phyloP scores from a whole-genome alignment of 2,797 vertebrate species.

The Eidolon dupreanum region DNA sequence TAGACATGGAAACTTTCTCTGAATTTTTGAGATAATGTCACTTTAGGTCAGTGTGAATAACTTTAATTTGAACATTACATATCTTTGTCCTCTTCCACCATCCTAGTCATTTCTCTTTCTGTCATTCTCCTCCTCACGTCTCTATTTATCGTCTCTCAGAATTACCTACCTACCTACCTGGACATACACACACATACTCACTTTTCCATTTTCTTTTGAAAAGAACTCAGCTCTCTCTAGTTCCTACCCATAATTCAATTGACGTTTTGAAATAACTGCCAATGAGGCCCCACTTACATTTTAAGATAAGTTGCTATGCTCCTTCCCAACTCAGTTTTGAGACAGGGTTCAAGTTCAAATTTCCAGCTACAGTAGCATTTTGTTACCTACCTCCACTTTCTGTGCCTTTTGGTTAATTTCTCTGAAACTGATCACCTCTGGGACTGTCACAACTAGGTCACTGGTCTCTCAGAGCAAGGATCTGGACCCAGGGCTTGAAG shows the following conservation, averaged over 20 bases:
- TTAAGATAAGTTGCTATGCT: neutral
- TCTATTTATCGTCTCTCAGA: neutral
- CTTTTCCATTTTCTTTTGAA: neutral
- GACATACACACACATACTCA: neutral
- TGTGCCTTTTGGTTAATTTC: neutral
- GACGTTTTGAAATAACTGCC: neutral
- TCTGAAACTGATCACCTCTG: neutral
- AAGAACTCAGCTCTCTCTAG: neutral
- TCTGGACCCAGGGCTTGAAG: neutral
- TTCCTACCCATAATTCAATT: neutral
- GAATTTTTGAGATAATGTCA: neutral
- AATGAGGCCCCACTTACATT: neutral
- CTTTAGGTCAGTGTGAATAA: neutral
- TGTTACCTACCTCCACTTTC: neutral
- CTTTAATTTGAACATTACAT: neutral
- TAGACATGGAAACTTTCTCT: neutral
- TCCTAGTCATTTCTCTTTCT: neutral
- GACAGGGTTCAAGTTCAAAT: neutral
- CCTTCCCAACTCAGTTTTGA: neutral
- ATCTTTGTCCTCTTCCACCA: neutral
- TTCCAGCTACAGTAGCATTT: neutral
- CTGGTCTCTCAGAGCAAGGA: neutral
- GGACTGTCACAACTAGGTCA: neutral
- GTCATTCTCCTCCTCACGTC: neutral
- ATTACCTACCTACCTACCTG: neutral